Evolutionary conservation across 2,888 invertebrate species (phyloP).

Genomic region (Epistrophe grossulariae): DNA sequence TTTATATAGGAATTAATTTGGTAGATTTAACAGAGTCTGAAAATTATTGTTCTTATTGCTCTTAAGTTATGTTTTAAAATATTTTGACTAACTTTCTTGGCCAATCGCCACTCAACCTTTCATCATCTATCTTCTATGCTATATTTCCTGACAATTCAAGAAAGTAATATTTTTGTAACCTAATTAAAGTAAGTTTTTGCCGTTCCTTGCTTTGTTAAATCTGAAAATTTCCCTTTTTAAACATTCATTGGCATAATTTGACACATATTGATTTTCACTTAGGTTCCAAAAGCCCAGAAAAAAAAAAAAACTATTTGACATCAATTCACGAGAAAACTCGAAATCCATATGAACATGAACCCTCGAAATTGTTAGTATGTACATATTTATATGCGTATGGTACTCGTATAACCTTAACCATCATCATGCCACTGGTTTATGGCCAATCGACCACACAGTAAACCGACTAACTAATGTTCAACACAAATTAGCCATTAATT

Average conservation of each 20-base stretch:
- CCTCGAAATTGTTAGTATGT: neutral
- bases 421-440: slow-evolving; percentile 26
- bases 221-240: neutral
- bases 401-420: neutral
- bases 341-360: neutral
- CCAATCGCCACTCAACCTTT: no score
- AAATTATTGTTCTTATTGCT: no score
- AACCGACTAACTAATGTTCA: slow-evolving; percentile 67
- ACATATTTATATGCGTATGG: neutral
- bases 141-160: no score
- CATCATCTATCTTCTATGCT: no score
- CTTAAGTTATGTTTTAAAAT: no score
- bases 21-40: no score
- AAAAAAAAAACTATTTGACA: neutral
- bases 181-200: no score
- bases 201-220: no score
- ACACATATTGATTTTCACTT: neutral
- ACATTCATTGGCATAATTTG: neutral
- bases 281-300: neutral
- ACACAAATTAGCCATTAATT: slow-evolving; percentile 74
- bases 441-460: slow-evolving; percentile 55
- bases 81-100: no score
- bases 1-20: no score
- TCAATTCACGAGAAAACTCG: neutral
- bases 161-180: no score